A percentile compares a stretch with the other conserved stretches of the same genome.
Conservation (phyloP, 2,113 vertebrate genomes). For the Micronycteris hirsuta region DNA sequence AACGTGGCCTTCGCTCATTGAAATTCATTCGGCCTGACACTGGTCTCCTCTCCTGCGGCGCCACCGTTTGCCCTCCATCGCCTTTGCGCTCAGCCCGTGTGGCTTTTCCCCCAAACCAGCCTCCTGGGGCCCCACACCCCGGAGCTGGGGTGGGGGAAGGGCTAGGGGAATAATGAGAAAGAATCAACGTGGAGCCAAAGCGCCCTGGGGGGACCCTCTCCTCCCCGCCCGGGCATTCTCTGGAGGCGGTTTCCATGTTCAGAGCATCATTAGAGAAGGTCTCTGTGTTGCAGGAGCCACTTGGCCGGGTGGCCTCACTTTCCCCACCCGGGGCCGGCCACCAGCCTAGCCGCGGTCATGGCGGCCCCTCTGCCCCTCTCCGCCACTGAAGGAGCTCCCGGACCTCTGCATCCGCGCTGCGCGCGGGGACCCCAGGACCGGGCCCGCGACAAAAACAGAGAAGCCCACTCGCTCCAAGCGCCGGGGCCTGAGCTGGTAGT, state of each 20-base stretch:
- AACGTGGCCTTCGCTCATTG: conserved; percentile 25
- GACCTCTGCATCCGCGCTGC: background rate
- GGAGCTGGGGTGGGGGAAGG: background rate
- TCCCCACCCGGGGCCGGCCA: background rate
- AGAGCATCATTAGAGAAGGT: background rate
- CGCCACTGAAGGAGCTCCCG: background rate
- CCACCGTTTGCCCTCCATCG: conserved; percentile 34
- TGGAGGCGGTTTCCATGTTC: background rate
- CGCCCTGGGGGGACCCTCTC: background rate
- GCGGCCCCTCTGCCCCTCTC: background rate
- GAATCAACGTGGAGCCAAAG: background rate
- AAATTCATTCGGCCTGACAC: conserved; percentile 14
- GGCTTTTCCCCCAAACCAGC: background rate
- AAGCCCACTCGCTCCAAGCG: no score
- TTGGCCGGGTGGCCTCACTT: background rate
- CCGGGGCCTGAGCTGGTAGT: background rate
- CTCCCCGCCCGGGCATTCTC: background rate
- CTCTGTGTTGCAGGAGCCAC: background rate
- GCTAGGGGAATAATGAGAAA: background rate
- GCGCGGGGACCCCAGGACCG: background rate
- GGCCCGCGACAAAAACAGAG: background rate
- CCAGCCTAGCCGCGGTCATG: background rate
- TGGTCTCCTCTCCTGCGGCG: background rate
- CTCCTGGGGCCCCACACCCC: background rate
- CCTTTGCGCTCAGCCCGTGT: background rate